phyloP scores from a whole-genome alignment of 2,113 vertebrate genomes.

The Phodopus roborovskii region DNA sequence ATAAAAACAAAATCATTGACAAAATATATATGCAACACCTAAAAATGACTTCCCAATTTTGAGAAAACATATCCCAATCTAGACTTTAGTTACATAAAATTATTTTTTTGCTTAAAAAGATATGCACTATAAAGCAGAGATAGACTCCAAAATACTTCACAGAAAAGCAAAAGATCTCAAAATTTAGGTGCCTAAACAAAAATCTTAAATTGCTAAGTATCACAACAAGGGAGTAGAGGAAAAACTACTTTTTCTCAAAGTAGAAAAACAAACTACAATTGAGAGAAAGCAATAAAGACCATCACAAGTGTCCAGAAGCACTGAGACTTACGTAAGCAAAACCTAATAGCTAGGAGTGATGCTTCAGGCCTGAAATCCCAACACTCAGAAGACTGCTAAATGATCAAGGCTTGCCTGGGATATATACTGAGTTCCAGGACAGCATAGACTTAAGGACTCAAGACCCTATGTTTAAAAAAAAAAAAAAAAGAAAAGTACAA shows the following conservation, averaged over 20 bases:
- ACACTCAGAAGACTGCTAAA: not conserved
- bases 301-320: not conserved
- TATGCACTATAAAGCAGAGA: slow-evolving; percentile 30
- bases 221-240: not conserved
- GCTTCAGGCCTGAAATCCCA: not conserved
- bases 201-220: slow-evolving; percentile 33
- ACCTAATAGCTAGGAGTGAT: not conserved
- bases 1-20: not conserved
- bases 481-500: too few species aligned
- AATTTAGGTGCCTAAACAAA: not conserved
- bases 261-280: not conserved
- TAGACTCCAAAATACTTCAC: slow-evolving; percentile 47
- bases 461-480: not conserved
- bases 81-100: slow-evolving; percentile 23
- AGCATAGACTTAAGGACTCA: not conserved
- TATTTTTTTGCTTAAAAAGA: slow-evolving; percentile 32
- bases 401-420: not conserved
- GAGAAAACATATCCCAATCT: slow-evolving; percentile 7
- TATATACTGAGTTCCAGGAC: slow-evolving; percentile 11
- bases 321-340: not conserved
- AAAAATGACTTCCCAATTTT: slow-evolving; percentile 52
- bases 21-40: not conserved
- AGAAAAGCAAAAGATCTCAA: slow-evolving; percentile 8
- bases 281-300: slow-evolving; percentile 31
- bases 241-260: slow-evolving; percentile 30